Evolutionary conservation across 2,888 invertebrate species (phyloP).

Genomic region (Scaptomyza parva): DNA sequence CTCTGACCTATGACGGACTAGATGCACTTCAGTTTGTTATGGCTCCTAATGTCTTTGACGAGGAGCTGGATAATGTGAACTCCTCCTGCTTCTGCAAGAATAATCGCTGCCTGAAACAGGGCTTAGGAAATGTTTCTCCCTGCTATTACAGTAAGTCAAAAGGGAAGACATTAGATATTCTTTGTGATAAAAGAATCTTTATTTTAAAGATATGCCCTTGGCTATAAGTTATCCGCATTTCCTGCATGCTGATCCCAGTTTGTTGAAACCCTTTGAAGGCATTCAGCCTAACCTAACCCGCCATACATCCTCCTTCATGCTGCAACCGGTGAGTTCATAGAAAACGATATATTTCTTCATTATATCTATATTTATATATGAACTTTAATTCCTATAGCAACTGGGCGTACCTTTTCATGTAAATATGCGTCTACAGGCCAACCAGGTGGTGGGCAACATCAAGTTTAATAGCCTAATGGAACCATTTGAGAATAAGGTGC

Average conservation of each 20-base stretch:
- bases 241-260: constrained; percentile 87
- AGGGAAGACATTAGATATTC: neutral
- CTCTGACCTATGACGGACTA: constrained; percentile 85
- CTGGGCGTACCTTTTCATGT: constrained; percentile 89
- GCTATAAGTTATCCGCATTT: constrained; percentile 91
- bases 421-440: constrained; percentile 89
- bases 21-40: constrained; percentile 88
- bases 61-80: constrained; percentile 86
- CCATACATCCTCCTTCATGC: constrained; percentile 86
- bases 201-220: constrained; percentile 88
- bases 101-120: constrained; percentile 86
- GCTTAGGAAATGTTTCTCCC: constrained; percentile 89
- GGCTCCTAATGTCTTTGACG: constrained; percentile 87
- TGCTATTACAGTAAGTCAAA: constrained; percentile 89
- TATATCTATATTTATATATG: constrained; percentile 1
- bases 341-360: neutral
- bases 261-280: constrained; percentile 87
- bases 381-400: constrained; percentile 85
- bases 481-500: constrained; percentile 87
- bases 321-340: constrained; percentile 88
- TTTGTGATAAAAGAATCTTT: too few species aligned
- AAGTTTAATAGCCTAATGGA: constrained; percentile 87
- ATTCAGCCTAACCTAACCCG: constrained; percentile 87
- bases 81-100: constrained; percentile 88
- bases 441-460: constrained; percentile 88